Percentiles rank a stretch among this genome's conserved stretches.
phyloP scores from a whole-genome alignment of 2,888 invertebrate species.

The Drosophila conformis region DNA sequence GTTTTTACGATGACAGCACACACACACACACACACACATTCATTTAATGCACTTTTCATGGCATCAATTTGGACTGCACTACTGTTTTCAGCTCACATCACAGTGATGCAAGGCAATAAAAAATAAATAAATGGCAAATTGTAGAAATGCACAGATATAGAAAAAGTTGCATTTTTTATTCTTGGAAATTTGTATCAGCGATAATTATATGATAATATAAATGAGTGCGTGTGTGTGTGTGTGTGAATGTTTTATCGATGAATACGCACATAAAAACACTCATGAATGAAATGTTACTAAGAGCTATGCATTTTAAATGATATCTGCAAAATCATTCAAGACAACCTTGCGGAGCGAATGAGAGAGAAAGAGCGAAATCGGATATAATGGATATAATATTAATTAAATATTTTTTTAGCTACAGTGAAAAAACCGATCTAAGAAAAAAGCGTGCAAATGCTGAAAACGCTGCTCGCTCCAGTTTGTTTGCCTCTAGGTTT shows the following conservation, averaged over 20 bases:
- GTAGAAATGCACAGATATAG: too few species aligned
- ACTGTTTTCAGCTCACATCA: neutral
- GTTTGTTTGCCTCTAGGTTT: neutral
- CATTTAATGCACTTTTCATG: conserved; percentile 1
- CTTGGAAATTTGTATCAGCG: conserved; percentile 8
- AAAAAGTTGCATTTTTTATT: conserved; percentile 16
- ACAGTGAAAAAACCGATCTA: neutral
- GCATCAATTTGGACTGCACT: conserved; percentile 26
- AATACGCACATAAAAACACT: neutral
- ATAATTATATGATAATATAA: conserved; percentile 10
- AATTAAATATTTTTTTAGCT: neutral
- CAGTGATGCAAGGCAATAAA: conserved; percentile 18
- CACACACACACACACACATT: neutral
- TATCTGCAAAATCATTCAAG: conserved; percentile 1
- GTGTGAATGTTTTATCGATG: neutral
- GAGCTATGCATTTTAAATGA: conserved; percentile 15
- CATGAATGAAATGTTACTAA: conserved; percentile 9
- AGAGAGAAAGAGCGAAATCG: neutral
- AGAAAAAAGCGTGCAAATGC: neutral
- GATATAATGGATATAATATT: neutral
- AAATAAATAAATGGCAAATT: neutral
- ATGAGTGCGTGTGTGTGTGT: conserved; percentile 10
- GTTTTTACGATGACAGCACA: neutral
- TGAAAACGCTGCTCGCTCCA: neutral
- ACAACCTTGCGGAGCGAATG: conserved; percentile 3